Evolutionary conservation across 2,888 invertebrate species (phyloP), one percentile per base, ranked within the genome.

Genomic region (Tachina grossa): DNA sequence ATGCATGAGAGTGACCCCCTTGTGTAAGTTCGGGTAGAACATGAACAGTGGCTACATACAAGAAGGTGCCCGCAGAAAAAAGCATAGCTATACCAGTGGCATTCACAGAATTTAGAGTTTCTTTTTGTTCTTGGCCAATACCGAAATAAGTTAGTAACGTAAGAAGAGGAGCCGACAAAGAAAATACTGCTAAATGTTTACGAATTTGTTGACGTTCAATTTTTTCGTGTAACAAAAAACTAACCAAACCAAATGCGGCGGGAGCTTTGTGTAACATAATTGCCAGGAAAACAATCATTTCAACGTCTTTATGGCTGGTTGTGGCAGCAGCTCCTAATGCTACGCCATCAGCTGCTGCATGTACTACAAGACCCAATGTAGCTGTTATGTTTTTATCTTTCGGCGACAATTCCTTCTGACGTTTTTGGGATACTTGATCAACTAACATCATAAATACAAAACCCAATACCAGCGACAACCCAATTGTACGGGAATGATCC

Each of bases 261-360:
- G 99, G 99, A 0, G 99, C 99, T 93, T 99, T 99, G 90, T 99
- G 99, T 74, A 99, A 93, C 99, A 99, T 99, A 88, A 99, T 99
- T 5, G 99, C 99, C 45, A 99, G 92, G 93, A 99, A 99, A 11
- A 99, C 98, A 85, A 99, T 98, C 90, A 99, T 95, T 93, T 99
- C 99, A 0, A 99, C 98, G 90, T 99, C 98, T 0, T 97, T 96
- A 90, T 99, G 98, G 4, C 97, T 96, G 0, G 99, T 98, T 0
- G 98, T 98, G 0, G 99, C 98, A 0, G 99, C 99, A 1, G 99
- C 99, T n/a, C 99, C 99, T 16, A 99, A 93, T 0, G 99, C 99
- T 13, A 99, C 96, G 3, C 99, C 99, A 93, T 99, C 99, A 96
- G 96, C 97, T 88, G 99, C 99, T 0, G 99, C 99, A 92, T 99